Evolutionary conservation across 1,140 invertebrate genomes (phyloP), one percentile per base, ranked within the genome.

Genomic region (Drosophila ogumai): DNA sequence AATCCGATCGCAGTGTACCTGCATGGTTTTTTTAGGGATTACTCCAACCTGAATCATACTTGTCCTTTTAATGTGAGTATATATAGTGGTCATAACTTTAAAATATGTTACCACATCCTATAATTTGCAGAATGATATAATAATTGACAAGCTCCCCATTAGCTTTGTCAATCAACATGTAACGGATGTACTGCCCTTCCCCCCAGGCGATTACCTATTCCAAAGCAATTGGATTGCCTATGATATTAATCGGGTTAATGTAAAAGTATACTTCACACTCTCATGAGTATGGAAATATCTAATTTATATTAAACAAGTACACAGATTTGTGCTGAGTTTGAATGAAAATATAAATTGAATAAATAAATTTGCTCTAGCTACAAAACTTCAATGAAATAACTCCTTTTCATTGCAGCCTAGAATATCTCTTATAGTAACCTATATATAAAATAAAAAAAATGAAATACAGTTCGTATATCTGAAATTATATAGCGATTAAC

Each of bases 231-330:
- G 43, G 43, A 6, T 22, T 13, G 19, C 43, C 19, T 46, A 22
- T 22, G 43, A 46, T 12, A 22, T 22, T 6, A 46, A 46, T 22
- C 43, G 43, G 1, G 19, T 5, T 22, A 22, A 13, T 22, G 43
- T 46, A 6, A 46, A 22, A 6, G 12, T 13, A 22, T 46, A 22
- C 43, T 22, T 46, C 0, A 46, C 43, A 22, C 43, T 46, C 3
- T 22, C 43, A 7, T 44, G 10, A 44, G 12, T 44, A 19, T 13
- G 7, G 41, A 19, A 43, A 43, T 10, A 6, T 5, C 43, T 46
- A 46, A 46, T 46, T 46, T 46, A 46, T 46, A 46, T 46, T 46
- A 22, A 46, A 46, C 7, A 19, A 46, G 12, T 22, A 13, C 12
- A 22, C 15, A 6, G 38, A 40, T 40, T 40, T 15, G 6, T 15